Evolutionary conservation across 2,888 invertebrate species (phyloP).

Genomic region (Drosophila phalerata): DNA sequence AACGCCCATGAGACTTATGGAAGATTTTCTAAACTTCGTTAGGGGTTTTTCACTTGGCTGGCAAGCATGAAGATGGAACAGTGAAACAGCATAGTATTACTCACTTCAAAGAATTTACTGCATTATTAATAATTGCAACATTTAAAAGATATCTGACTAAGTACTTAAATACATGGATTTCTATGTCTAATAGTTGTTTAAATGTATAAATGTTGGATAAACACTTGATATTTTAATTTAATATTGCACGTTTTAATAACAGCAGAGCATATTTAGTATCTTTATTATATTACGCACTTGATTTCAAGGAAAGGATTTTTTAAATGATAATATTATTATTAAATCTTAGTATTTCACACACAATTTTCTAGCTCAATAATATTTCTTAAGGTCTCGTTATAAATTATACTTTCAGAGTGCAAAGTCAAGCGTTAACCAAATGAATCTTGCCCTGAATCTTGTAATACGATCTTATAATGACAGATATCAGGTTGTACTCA

Average conservation of each 20-base stretch:
- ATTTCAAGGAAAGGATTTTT: neutral
- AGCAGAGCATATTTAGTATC: neutral
- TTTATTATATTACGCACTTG: neutral
- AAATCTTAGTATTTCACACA: neutral
- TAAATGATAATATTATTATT: neutral
- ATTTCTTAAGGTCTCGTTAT: neutral
- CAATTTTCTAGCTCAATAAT: neutral
- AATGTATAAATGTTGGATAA: conserved; percentile 1
- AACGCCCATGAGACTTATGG: conserved; percentile 18
- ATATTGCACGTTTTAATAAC: neutral
- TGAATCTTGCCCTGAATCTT: conserved; percentile 22
- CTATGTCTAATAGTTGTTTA: conserved; percentile 1
- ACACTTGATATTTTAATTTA: neutral
- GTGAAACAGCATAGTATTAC: conserved; percentile 5
- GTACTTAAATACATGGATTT: conserved; percentile 7
- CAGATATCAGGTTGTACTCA: conserved; percentile 32
- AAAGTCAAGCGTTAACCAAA: neutral
- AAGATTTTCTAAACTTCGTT: conserved; percentile 12
- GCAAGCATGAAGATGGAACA: conserved; percentile 1
- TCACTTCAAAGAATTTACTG: conserved; percentile 16
- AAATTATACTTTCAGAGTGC: neutral
- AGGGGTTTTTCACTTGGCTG: neutral
- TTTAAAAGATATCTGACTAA: conserved; percentile 5
- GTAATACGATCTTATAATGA: conserved; percentile 41
- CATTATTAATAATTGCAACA: conserved; percentile 14